These are phyloP conservation scores for Aplodontia rufa DNA, from an alignment of 2,113 vertebrate species.

Conservation along the genomic window DNA sequence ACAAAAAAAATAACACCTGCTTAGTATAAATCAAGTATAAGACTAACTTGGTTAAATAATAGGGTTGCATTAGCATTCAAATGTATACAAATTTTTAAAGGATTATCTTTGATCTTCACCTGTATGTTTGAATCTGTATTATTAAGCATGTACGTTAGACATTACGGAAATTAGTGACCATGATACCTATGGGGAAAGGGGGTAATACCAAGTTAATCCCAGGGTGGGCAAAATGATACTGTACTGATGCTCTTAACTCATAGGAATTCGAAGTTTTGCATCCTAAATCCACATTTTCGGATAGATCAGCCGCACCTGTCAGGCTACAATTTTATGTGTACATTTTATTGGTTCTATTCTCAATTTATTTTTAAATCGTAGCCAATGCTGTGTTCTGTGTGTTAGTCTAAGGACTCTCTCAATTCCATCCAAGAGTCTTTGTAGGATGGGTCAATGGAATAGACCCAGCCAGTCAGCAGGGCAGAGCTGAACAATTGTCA, in stretches of 20 bases:
- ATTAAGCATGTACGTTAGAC: background rate
- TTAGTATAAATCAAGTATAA: slow-evolving; percentile 25
- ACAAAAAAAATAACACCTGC: background rate
- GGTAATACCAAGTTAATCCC: background rate
- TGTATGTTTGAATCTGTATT: background rate
- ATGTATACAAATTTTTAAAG: background rate
- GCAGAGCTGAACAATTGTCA: background rate
- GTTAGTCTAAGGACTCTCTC: background rate
- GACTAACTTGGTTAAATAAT: slow-evolving; percentile 26
- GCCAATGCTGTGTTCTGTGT: background rate
- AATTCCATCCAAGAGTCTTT: background rate
- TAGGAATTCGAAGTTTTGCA: background rate
- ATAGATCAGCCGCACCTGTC: background rate
- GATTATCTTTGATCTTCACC: background rate
- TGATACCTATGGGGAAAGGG: background rate
- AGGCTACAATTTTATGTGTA: background rate
- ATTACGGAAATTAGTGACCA: background rate
- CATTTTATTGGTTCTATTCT: slow-evolving; percentile 1
- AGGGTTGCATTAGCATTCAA: background rate
- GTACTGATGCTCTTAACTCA: background rate
- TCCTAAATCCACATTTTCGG: background rate
- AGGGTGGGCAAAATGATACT: background rate
- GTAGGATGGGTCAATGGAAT: background rate
- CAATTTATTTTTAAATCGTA: background rate
- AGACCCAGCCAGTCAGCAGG: background rate